These are phyloP conservation scores for Ennomos quercinarius DNA, from an alignment of 2,888 invertebrate genomes.

Conservation along the genomic window DNA sequence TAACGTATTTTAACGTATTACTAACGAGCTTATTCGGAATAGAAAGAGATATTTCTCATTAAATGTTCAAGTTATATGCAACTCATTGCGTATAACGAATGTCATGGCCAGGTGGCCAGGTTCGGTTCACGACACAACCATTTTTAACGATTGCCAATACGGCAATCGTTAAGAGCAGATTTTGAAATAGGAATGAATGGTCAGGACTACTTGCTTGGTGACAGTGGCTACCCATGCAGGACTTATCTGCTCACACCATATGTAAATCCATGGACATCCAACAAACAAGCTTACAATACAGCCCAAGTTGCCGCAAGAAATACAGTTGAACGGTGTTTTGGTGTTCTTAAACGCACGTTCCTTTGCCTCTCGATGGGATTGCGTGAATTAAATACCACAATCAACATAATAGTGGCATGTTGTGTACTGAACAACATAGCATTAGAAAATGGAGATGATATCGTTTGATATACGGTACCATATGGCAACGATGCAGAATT, in stretches of 20 bases:
- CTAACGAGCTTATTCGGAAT: constrained; percentile 7
- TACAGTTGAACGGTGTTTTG: not conserved
- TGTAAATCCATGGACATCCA: not conserved
- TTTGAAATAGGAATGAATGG: not conserved
- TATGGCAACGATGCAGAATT: not conserved
- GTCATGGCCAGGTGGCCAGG: constrained; percentile 8
- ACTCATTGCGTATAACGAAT: not conserved
- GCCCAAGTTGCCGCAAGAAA: constrained; percentile 1
- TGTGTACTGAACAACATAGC: not conserved
- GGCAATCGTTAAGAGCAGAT: too few relatives aligned
- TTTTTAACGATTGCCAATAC: not conserved
- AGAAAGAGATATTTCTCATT: constrained; percentile 9
- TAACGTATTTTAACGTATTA: too few relatives aligned
- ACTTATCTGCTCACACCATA: not conserved
- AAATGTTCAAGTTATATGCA: not conserved
- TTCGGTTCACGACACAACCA: constrained; percentile 1
- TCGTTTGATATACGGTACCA: not conserved
- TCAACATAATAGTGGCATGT: not conserved
- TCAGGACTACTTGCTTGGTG: not conserved
- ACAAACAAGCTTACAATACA: not conserved
- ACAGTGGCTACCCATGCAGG: not conserved
- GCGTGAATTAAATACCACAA: not conserved
- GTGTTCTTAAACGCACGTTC: not conserved
- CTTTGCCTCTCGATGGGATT: not conserved
- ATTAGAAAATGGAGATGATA: too few relatives aligned